These are phyloP conservation scores for Myrmophylax atrothorax DNA, from an alignment of 2,113 vertebrate genomes.

Conservation along the genomic window DNA sequence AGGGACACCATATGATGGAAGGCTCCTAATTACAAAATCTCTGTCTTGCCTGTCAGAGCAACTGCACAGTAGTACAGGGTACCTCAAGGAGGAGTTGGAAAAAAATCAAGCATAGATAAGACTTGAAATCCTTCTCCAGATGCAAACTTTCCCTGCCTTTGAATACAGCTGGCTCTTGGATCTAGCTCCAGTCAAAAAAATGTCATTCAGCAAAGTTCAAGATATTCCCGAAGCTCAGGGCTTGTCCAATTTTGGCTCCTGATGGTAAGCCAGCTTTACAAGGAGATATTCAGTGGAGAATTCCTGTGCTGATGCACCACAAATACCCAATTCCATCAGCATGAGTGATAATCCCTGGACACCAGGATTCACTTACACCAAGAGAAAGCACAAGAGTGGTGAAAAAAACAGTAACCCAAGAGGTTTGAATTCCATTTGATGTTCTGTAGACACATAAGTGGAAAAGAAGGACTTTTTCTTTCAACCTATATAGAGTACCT, in stretches of 20 bases:
- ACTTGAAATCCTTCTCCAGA: conserved; percentile 11
- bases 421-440: neutral
- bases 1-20: conserved; percentile 43
- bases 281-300: neutral
- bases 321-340: neutral
- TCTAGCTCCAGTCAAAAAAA: neutral
- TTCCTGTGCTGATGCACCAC: neutral
- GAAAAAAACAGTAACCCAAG: neutral
- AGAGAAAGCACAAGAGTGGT: neutral
- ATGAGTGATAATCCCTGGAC: neutral
- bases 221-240: neutral
- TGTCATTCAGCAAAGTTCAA: neutral
- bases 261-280: neutral
- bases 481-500: neutral
- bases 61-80: neutral
- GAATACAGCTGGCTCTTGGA: neutral
- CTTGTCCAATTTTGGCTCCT: neutral
- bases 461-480: neutral
- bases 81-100: neutral
- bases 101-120: neutral
- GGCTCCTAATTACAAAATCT: conserved; percentile 47
- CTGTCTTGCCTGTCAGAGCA: conserved; percentile 56
- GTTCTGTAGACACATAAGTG: neutral
- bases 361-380: neutral
- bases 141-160: neutral